Conservation (phyloP, 1,140 invertebrate species). For the Procambarus virginalis region DNA sequence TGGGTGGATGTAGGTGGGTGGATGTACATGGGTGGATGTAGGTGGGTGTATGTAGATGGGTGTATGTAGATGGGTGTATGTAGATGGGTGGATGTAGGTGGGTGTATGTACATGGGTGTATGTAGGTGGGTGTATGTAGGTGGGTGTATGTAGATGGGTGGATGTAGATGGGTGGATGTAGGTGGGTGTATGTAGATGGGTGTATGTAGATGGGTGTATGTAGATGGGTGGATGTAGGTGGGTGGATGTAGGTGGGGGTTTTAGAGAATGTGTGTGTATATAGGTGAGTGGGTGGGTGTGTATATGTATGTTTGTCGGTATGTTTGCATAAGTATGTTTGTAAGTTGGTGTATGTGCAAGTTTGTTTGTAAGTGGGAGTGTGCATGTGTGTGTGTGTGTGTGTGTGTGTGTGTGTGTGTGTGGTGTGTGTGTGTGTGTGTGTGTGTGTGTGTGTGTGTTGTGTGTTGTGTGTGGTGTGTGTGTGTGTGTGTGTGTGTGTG, state of each 20-base stretch:
- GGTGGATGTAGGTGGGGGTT: too few relatives aligned
- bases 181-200: too few relatives aligned
- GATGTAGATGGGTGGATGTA: too few relatives aligned
- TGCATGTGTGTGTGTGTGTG: constrained; percentile 22
- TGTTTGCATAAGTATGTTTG: constrained; percentile 13
- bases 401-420: constrained; percentile 32
- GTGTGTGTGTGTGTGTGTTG: not conserved
- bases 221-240: constrained; percentile 14
- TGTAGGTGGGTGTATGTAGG: too few relatives aligned
- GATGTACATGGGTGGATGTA: constrained; percentile 15
- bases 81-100: too few relatives aligned
- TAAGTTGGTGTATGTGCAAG: constrained; percentile 4
- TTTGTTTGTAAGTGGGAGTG: constrained; percentile 16
- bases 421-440: constrained; percentile 17
- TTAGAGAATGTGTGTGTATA: not conserved
- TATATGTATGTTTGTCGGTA: constrained; percentile 14
- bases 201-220: not conserved
- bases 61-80: too few relatives aligned
- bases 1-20: not conserved
- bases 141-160: too few relatives aligned
- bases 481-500: constrained; percentile 15
- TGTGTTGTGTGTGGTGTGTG: not conserved
- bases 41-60: not conserved
- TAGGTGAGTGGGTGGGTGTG: not conserved
- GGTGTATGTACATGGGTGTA: too few relatives aligned